A percentile compares a stretch with the other conserved stretches of the same genome.
These are phyloP conservation scores for Sebastiscus tertius DNA, from an alignment of 2,797 vertebrate species.

Conservation along the genomic window DNA sequence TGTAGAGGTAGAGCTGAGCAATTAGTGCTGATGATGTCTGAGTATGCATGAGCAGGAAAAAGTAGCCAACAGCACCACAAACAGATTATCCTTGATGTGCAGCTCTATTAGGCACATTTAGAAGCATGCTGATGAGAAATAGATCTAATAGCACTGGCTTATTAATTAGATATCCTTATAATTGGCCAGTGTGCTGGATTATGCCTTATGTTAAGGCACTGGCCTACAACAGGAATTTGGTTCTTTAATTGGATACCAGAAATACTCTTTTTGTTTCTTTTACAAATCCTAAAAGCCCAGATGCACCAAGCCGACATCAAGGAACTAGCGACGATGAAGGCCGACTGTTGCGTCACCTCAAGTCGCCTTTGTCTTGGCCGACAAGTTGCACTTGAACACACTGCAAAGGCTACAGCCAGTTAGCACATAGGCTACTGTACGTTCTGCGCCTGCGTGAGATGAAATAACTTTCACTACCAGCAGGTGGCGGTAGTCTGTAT, in stretches of 20 bases:
- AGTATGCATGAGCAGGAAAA: slow-evolving; percentile 34
- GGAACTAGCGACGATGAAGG: too few species aligned
- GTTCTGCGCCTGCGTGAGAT: too few species aligned
- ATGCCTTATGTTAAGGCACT: not conserved
- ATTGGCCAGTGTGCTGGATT: slow-evolving; percentile 3
- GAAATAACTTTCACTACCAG: too few species aligned
- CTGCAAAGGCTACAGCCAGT: too few species aligned
- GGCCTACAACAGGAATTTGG: not conserved
- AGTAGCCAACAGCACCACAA: slow-evolving; percentile 32
- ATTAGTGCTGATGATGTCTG: slow-evolving; percentile 55
- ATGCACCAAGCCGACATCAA: too few species aligned
- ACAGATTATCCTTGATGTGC: slow-evolving; percentile 51
- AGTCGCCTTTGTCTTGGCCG: too few species aligned
- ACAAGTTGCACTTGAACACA: too few species aligned
- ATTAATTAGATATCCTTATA: slow-evolving; percentile 21
- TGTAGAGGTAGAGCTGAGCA: slow-evolving; percentile 29
- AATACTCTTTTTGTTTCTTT: not conserved
- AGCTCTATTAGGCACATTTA: slow-evolving; percentile 20
- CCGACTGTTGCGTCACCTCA: too few species aligned
- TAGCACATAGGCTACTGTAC: too few species aligned
- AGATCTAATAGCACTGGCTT: not conserved
- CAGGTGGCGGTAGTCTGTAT: too few species aligned
- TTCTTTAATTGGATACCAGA: not conserved
- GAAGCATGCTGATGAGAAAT: slow-evolving; percentile 18
- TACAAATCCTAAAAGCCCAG: not conserved